Evolutionary conservation across 2,797 vertebrate species (phyloP).

Genomic region (Toxotes lorentzi): DNA sequence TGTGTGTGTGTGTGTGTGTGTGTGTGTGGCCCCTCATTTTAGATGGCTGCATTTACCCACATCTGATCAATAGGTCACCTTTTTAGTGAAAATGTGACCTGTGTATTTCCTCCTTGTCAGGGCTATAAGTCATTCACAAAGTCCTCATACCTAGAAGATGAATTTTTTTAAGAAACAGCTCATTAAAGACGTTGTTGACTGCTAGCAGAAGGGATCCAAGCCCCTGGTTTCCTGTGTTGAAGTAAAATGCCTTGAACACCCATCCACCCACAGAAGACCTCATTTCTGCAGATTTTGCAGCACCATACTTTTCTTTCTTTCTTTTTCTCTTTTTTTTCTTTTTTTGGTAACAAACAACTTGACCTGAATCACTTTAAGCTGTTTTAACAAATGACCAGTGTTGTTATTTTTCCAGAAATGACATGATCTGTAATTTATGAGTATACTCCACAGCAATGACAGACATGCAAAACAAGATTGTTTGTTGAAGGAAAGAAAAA

Average conservation of each 20-base stretch:
- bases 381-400: slow-evolving; percentile 5
- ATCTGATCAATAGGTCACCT: slow-evolving; percentile 57
- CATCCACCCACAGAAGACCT: background rate
- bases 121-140: slow-evolving; percentile 24
- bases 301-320: background rate
- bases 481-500: background rate
- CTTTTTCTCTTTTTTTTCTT: background rate
- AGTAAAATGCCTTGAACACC: background rate
- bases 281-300: slow-evolving; percentile 7
- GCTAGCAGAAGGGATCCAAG: slow-evolving; percentile 2
- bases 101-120: slow-evolving; percentile 6
- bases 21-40: slow-evolving; percentile 32
- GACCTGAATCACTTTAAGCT: background rate
- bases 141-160: background rate
- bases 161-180: slow-evolving; percentile 1
- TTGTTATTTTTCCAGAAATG: slow-evolving; percentile 4
- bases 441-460: background rate
- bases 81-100: slow-evolving; percentile 51
- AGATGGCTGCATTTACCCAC: slow-evolving; percentile 30
- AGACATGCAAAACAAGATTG: slow-evolving; percentile 14
- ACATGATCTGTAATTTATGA: background rate
- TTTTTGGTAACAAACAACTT: background rate
- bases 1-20: slow-evolving; percentile 10
- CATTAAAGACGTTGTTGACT: slow-evolving; percentile 23
- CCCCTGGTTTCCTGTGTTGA: slow-evolving; percentile 7